phyloP scores from a whole-genome alignment of 2,797 vertebrate species.

The Manis crassicaudata region DNA sequence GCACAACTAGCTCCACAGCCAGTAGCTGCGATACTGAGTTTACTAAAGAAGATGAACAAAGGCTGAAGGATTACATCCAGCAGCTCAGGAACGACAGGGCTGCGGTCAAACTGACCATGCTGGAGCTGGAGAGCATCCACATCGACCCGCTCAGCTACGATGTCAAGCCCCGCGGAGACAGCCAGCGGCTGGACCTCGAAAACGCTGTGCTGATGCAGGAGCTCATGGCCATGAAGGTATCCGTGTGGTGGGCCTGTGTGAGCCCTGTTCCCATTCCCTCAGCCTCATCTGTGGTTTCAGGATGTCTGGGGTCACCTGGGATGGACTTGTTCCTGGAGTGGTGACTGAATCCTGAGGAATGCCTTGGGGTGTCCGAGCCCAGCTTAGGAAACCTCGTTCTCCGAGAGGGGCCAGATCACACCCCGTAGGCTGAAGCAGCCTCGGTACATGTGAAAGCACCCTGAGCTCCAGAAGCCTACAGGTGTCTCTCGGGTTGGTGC shows the following conservation, averaged over 20 bases:
- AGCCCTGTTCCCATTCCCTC: not conserved
- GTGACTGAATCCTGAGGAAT: not conserved
- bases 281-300: not conserved
- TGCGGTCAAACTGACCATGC: constrained; percentile 92
- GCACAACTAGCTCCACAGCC: constrained; percentile 92
- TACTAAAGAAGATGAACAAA: constrained; percentile 92
- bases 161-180: constrained; percentile 90
- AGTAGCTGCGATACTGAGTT: constrained; percentile 93
- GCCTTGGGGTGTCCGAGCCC: not conserved
- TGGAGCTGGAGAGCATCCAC: constrained; percentile 93
- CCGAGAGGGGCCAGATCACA: not conserved
- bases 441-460: not conserved
- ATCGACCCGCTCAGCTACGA: constrained; percentile 92
- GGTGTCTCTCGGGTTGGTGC: not conserved
- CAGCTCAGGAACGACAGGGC: constrained; percentile 92
- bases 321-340: not conserved
- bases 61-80: constrained; percentile 92
- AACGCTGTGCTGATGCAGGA: constrained; percentile 94
- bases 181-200: constrained; percentile 91
- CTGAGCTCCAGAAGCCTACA: not conserved
- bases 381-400: not conserved
- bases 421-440: not conserved
- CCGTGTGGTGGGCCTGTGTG: rapidly evolving
- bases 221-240: constrained; percentile 95
- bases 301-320: not conserved